Evolutionary conservation across 2,888 invertebrate species (phyloP).

Genomic region (Drosophila tripunctata): DNA sequence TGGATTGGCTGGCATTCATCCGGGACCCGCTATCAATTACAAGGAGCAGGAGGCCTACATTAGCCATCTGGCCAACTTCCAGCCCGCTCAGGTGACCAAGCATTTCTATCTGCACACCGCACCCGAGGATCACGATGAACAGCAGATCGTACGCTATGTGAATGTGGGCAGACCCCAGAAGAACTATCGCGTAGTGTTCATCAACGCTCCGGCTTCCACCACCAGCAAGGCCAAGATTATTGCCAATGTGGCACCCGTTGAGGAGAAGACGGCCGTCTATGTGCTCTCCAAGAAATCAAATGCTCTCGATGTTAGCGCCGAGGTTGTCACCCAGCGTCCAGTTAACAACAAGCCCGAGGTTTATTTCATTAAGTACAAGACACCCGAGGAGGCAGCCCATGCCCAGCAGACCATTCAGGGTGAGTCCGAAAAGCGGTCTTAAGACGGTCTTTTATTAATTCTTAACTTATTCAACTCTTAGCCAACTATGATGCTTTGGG

Average conservation of each 20-base stretch:
- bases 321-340: slow-evolving; percentile 79
- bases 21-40: slow-evolving; percentile 62
- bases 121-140: slow-evolving; percentile 82
- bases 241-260: slow-evolving; percentile 80
- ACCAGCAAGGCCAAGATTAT: slow-evolving; percentile 80
- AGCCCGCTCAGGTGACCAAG: slow-evolving; percentile 79
- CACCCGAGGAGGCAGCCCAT: slow-evolving; percentile 81
- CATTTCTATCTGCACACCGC: slow-evolving; percentile 83
- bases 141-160: slow-evolving; percentile 80
- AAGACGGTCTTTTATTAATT: not conserved
- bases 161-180: slow-evolving; percentile 80
- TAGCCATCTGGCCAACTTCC: slow-evolving; percentile 67
- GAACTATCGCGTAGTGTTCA: slow-evolving; percentile 83
- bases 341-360: slow-evolving; percentile 82
- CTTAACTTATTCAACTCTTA: slow-evolving; percentile 17
- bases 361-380: slow-evolving; percentile 84
- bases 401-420: slow-evolving; percentile 83
- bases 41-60: slow-evolving; percentile 67
- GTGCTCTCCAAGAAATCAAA: slow-evolving; percentile 82
- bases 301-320: slow-evolving; percentile 77
- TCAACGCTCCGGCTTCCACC: slow-evolving; percentile 81
- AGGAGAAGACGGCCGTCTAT: slow-evolving; percentile 84
- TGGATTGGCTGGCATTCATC: slow-evolving; percentile 50
- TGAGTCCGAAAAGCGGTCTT: slow-evolving; percentile 22
- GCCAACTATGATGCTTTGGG: slow-evolving; percentile 82